Evolutionary conservation across 2,113 vertebrate genomes (phyloP).

Genomic region (Neotoma lepida): DNA sequence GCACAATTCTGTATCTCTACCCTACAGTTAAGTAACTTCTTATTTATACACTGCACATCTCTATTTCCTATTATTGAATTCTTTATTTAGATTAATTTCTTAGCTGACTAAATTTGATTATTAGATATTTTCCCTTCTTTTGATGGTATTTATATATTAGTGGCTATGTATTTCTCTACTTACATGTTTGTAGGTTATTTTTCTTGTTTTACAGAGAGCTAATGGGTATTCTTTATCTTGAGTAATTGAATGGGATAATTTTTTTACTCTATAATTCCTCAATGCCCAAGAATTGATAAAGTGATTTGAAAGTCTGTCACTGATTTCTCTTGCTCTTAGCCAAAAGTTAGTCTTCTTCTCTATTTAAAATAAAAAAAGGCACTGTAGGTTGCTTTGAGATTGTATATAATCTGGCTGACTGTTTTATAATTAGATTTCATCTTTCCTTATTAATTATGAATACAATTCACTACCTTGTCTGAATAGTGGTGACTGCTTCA

Average conservation of each 20-base stretch:
- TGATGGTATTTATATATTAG: background rate
- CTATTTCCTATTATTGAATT: background rate
- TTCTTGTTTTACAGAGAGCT: background rate
- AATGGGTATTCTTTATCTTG: background rate
- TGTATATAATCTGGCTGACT: background rate
- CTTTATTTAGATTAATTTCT: slow-evolving; percentile 37
- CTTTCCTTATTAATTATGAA: background rate
- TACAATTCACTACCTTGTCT: background rate
- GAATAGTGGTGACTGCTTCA: background rate
- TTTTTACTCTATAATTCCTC: background rate
- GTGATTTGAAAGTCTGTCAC: no score
- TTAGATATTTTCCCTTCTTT: background rate
- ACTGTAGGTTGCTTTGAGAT: slow-evolving; percentile 2
- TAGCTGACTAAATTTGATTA: background rate
- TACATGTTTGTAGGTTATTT: background rate
- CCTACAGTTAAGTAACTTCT: no score
- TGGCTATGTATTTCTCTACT: background rate
- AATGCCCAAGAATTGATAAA: no score
- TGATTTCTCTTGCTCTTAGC: no score
- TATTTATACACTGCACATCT: background rate
- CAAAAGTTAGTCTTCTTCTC: no score
- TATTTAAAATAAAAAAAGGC: no score
- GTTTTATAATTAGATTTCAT: background rate
- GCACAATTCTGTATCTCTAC: no score
- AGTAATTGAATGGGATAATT: slow-evolving; percentile 6